These are phyloP conservation scores for Leptopterna dolabrata DNA, from an alignment of 2,888 invertebrate species.

Conservation along the genomic window DNA sequence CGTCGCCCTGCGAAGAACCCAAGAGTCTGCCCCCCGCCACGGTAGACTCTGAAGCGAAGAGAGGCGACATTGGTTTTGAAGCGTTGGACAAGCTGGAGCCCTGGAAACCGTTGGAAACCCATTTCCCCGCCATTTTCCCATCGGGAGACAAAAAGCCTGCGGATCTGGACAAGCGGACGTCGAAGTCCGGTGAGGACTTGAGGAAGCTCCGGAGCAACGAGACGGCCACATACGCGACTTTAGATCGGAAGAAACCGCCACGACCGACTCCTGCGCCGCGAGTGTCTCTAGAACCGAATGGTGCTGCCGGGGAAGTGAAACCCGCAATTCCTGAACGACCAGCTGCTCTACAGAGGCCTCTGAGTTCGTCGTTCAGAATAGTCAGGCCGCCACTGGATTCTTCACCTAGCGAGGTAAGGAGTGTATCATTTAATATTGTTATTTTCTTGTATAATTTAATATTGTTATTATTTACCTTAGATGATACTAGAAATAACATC, in stretches of 20 bases:
- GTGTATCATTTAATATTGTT: background rate
- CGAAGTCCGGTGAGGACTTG: conserved; percentile 59
- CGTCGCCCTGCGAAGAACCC: background rate
- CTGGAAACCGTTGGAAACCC: background rate
- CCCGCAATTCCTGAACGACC: conserved; percentile 87
- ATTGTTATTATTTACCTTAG: background rate
- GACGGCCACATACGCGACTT: conserved; percentile 59
- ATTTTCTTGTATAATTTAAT: background rate
- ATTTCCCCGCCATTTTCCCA: background rate
- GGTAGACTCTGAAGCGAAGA: background rate
- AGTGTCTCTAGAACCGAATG: conserved; percentile 53
- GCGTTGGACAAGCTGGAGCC: background rate
- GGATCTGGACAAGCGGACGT: conserved; percentile 54
- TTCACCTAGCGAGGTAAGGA: conserved; percentile 52
- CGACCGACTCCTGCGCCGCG: conserved; percentile 73
- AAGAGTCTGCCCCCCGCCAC: background rate
- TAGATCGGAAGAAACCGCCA: conserved; percentile 66
- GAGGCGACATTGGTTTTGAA: conserved; percentile 22
- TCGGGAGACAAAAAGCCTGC: conserved; percentile 24
- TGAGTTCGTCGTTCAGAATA: conserved; percentile 68
- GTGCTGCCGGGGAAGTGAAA: conserved; percentile 69
- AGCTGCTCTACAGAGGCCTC: conserved; percentile 74
- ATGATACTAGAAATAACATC: too few relatives aligned
- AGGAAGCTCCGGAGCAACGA: conserved; percentile 44
- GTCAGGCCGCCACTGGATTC: conserved; percentile 62